Conservation (phyloP, 2,888 invertebrate species). For the Rosalia funebris region DNA sequence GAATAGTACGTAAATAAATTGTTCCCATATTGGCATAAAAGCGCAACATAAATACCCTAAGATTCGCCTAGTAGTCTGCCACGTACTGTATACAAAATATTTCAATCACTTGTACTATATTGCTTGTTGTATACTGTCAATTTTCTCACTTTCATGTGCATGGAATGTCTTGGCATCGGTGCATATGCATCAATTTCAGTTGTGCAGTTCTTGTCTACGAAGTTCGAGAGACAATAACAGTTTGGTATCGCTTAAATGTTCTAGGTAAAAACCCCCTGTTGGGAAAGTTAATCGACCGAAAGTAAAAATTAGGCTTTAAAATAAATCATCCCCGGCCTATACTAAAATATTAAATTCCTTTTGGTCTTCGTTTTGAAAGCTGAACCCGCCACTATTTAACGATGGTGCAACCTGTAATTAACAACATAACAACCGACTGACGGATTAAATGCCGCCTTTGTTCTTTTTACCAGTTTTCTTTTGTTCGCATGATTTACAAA, state of each 20-base stretch:
- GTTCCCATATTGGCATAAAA: too few species aligned
- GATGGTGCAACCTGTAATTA: constrained; percentile 29
- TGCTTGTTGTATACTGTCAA: too few species aligned
- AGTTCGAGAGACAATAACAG: too few species aligned
- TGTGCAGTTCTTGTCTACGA: too few species aligned
- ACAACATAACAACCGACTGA: constrained; percentile 31
- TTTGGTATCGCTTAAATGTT: background rate
- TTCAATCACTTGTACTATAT: too few species aligned
- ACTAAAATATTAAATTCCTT: constrained; percentile 16
- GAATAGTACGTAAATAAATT: too few species aligned
- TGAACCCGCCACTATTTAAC: constrained; percentile 16
- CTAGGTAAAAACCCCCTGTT: background rate
- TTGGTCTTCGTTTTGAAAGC: constrained; percentile 12
- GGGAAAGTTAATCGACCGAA: constrained; percentile 18
- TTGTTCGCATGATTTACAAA: constrained; percentile 23
- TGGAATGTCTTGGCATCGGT: too few species aligned
- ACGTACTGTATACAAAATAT: too few species aligned
- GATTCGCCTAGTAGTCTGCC: too few species aligned
- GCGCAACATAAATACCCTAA: too few species aligned
- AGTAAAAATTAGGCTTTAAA: constrained; percentile 10
- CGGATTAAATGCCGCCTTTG: constrained; percentile 24
- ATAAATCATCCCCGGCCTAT: constrained; percentile 10
- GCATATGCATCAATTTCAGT: too few species aligned
- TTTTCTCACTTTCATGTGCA: too few species aligned
- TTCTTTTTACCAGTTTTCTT: constrained; percentile 23